Base-by-base conservation (phyloP, 2,797 vertebrate genomes). In the Anguilla obscura region DNA sequence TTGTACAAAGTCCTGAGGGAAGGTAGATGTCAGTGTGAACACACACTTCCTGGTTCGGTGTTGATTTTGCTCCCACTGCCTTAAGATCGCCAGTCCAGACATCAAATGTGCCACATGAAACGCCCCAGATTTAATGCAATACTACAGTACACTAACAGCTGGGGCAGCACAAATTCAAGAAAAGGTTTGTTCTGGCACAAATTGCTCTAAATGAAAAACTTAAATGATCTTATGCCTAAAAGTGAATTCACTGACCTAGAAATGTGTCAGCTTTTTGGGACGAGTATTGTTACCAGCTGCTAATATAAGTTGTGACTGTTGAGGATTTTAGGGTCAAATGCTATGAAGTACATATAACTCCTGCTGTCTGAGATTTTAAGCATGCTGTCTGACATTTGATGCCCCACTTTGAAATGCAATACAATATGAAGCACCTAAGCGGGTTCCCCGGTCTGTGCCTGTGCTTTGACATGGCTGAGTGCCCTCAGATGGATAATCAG, bases 401-500 rank as follows among this genome's bases (percentile, higher is more conserved):
- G 71, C 33, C 36, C 74, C 14, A 40, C 33, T 36, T 18, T 36
- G 74, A 36, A 79, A 83, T 7, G 3, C 0, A n/a, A 52, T 8
- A 83, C 45, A 27, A 10, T 27, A n/a, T 50, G 45, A 79, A 83
- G 48, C 80, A 80, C 76, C 16, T 45, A 7, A 80, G 27, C n/a
- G 4, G 21, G 18, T 80, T 40, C 36, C 36, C 79, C 40, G 14
- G 48, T 8, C 48, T 30, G n/a, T 48, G 10, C 24, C 40, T 50
- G 12, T 30, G 27, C 27, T 84, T 56, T 27, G 52, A 84, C 27
- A 14, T 56, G 52, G 82, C n/a, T 33, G 8, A 56, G 52, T 4
- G n/a, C 3, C 36, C 27, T 27, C 33, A 88, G 40, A 87, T 36
- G 2, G n/a, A 66, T 27, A 54, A 85, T 88, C 45, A 40, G 69